Conservation (phyloP, 1,140 invertebrate species). For the Monochamus saltuarius region DNA sequence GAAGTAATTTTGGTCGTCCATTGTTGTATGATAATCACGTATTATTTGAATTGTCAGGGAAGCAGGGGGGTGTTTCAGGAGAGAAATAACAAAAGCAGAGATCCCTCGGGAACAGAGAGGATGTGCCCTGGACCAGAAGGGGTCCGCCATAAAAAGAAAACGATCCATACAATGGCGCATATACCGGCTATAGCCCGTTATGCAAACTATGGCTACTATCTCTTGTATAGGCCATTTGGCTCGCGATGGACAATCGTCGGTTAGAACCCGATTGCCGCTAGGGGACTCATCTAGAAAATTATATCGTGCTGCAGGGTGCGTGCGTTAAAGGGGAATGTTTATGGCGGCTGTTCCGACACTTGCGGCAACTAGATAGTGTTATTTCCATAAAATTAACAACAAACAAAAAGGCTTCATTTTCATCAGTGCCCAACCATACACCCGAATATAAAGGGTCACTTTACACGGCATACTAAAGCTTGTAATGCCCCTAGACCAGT, state of each 20-base stretch:
- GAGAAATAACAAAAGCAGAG: conserved; percentile 27
- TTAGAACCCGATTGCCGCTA: conserved; percentile 37
- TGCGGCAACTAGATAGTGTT: conserved; percentile 38
- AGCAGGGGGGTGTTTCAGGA: conserved; percentile 5
- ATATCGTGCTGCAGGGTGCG: conserved; percentile 37
- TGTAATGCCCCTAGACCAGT: too few species aligned
- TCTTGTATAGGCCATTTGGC: conserved; percentile 41
- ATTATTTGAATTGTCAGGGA: conserved; percentile 38
- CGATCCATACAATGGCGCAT: conserved; percentile 34
- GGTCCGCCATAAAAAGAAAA: conserved; percentile 41
- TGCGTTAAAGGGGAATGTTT: conserved; percentile 32
- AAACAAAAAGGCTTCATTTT: conserved; percentile 33
- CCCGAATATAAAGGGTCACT: too few species aligned
- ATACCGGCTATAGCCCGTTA: conserved; percentile 36
- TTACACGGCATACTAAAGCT: too few species aligned
- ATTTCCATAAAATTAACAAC: conserved; percentile 41
- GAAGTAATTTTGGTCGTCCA: conserved; percentile 14
- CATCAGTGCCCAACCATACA: not conserved
- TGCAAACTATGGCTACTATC: conserved; percentile 45
- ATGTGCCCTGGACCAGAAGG: conserved; percentile 28
- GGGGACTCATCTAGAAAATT: conserved; percentile 43
- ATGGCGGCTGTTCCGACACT: conserved; percentile 33
- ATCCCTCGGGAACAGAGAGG: conserved; percentile 18
- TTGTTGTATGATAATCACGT: conserved; percentile 40
- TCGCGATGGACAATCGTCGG: conserved; percentile 44